Evolutionary conservation across 2,113 vertebrate genomes (phyloP), one percentile per base, ranked within the genome.

Genomic region (Prunella himalayana): DNA sequence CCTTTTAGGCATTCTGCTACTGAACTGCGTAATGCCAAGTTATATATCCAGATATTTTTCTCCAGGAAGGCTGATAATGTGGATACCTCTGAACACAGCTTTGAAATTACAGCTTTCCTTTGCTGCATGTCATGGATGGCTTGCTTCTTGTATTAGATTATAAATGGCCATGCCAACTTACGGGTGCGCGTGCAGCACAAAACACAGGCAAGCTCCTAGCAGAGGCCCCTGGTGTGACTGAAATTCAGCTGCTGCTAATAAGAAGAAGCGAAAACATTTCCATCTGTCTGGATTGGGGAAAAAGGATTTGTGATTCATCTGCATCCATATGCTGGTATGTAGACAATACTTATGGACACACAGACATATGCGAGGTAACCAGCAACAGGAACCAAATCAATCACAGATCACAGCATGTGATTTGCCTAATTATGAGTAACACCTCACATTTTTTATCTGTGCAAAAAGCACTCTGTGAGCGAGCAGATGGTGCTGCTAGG

Each of bases 391-490:
- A 96, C 87, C 71, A 86, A 88, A 95, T 94, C 78, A 88, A 94
- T 95, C 95, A 94, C 92, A 95, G 92, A 97, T 96, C 94, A 97
- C 95, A 97, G 95, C 75, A 87, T 91, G 96, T 66, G 97, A 93
- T 93, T 94, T 97, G 92, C 90, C 93, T 98, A 97, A 97, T 98
- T 96, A 97, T 94, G 91, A 97, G 88, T 93, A 97, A 97, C 88
- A 96, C 90, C 88, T 90, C 96, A 94, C 94, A 91, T 95, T 92
- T 97, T 94, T 97, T 89, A 95, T 97, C 82, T n/a, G 85, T 11
- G 76, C 94, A 96, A 90, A 82, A 97, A 95, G 95, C 94, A 85
- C 83, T 97, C 94, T 97, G 94, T 57, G 91, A 95, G 92, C 0
- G 23, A 96, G 92, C 97, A 97, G 97, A 98, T 98, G 98, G 97